These are phyloP conservation scores for Artemia sp. DNA, from an alignment of 2,888 invertebrate genomes.

Conservation along the genomic window DNA sequence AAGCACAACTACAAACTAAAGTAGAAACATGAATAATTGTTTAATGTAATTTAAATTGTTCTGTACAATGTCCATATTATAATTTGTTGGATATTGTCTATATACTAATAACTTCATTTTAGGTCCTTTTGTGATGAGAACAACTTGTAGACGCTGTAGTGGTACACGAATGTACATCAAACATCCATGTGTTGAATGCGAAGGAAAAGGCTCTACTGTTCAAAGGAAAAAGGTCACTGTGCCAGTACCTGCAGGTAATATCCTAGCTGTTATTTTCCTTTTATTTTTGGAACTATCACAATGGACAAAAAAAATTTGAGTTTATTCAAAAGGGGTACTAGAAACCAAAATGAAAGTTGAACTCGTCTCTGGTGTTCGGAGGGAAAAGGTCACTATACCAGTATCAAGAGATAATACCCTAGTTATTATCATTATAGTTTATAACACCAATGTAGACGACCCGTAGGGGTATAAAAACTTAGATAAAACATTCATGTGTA, in stretches of 20 bases:
- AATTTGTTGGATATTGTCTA: not conserved
- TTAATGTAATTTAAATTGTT: not conserved
- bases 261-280: conserved; percentile 18
- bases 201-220: conserved; percentile 76
- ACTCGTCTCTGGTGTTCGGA: conserved; percentile 43
- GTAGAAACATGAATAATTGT: no score
- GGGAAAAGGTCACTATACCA: conserved; percentile 72
- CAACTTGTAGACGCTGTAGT: conserved; percentile 79
- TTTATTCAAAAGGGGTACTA: conserved; percentile 7
- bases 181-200: conserved; percentile 76
- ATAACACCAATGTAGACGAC: no score
- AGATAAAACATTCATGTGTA: no score
- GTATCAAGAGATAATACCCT: conserved; percentile 56
- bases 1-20: no score
- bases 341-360: not conserved
- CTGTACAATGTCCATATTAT: not conserved
- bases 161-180: conserved; percentile 73
- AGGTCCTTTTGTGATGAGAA: conserved; percentile 92
- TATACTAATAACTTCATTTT: conserved; percentile 14
- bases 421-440: no score
- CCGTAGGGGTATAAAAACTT: no score
- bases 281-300: not conserved
- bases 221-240: conserved; percentile 76
- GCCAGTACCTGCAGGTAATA: conserved; percentile 64
- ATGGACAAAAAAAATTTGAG: not conserved